These are phyloP conservation scores for Drosophila saltans DNA, from an alignment of 1,140 invertebrate genomes.

Conservation along the genomic window DNA sequence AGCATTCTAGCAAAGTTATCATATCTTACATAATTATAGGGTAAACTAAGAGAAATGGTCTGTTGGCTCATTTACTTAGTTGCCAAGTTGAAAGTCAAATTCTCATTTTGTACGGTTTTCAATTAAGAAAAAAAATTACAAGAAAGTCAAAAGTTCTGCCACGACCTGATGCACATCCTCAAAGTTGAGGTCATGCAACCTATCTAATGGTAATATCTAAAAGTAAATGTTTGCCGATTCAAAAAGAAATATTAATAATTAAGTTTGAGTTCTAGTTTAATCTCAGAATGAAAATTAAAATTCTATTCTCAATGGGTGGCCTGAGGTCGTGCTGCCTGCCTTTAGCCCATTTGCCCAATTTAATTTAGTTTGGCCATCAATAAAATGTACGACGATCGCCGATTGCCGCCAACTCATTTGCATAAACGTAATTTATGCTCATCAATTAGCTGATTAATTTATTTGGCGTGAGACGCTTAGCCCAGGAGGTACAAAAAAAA, in stretches of 20 bases:
- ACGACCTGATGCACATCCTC: constrained; percentile 60
- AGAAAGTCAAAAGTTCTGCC: constrained; percentile 52
- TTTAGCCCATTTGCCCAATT: constrained; percentile 63
- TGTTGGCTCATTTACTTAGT: constrained; percentile 61
- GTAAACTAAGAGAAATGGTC: constrained; percentile 14
- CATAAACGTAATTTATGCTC: constrained; percentile 73
- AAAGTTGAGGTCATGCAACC: constrained; percentile 51
- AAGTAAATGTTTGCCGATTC: constrained; percentile 18
- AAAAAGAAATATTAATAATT: constrained; percentile 81
- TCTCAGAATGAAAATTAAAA: neutral
- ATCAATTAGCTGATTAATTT: constrained; percentile 82
- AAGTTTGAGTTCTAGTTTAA: constrained; percentile 52
- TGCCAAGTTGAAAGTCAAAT: constrained; percentile 64
- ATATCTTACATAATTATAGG: neutral
- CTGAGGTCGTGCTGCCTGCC: constrained; percentile 19
- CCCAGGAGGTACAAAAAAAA: neutral
- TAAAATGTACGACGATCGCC: constrained; percentile 33
- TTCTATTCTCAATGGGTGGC: constrained; percentile 58
- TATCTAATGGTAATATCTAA: neutral
- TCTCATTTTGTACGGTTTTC: constrained; percentile 74
- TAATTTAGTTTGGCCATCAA: constrained; percentile 69
- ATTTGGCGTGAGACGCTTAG: constrained; percentile 67
- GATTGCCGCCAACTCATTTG: constrained; percentile 50
- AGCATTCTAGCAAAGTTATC: no score
- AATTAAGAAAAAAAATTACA: constrained; percentile 64